Evolutionary conservation across 2,797 vertebrate species (phyloP).

Genomic region (Gephyroberyx darwinii): DNA sequence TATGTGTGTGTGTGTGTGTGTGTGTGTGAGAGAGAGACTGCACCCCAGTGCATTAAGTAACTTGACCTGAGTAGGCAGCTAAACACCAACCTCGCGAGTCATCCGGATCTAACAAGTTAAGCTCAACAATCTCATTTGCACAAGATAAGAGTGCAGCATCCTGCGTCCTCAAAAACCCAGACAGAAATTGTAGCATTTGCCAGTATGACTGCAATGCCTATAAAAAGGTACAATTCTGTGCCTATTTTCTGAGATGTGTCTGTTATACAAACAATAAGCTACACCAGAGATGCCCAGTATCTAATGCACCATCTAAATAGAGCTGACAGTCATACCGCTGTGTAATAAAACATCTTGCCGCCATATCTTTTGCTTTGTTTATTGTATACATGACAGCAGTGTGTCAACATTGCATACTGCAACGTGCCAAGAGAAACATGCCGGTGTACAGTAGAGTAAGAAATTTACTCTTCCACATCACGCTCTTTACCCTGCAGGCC

Average conservation of each 20-base stretch:
- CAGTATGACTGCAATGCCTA: neutral
- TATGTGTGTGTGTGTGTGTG: constrained; percentile 24
- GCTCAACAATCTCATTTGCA: constrained; percentile 25
- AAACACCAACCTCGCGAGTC: constrained; percentile 36
- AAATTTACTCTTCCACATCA: constrained; percentile 24
- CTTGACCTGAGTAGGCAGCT: constrained; percentile 47
- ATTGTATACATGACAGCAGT: constrained; percentile 14
- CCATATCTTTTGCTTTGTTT: constrained; percentile 3
- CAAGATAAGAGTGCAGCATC: neutral
- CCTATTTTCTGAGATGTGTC: neutral
- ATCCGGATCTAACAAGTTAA: constrained; percentile 35
- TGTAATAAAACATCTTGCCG: constrained; percentile 1
- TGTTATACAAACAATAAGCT: neutral
- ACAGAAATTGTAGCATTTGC: neutral
- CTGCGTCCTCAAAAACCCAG: neutral
- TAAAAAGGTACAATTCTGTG: neutral
- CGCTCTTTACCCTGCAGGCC: constrained; percentile 29
- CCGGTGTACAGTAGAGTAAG: neutral
- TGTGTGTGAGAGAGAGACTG: constrained; percentile 28
- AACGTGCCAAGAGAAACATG: constrained; percentile 9
- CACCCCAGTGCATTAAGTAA: constrained; percentile 45
- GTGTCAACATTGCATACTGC: constrained; percentile 10
- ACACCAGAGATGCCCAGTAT: neutral
- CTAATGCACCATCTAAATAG: constrained; percentile 1
- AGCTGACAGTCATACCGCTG: constrained; percentile 6